Evolutionary conservation across 2,797 vertebrate species (phyloP), one percentile per base, ranked within the genome.

Genomic region (Sebastes vulpes): DNA sequence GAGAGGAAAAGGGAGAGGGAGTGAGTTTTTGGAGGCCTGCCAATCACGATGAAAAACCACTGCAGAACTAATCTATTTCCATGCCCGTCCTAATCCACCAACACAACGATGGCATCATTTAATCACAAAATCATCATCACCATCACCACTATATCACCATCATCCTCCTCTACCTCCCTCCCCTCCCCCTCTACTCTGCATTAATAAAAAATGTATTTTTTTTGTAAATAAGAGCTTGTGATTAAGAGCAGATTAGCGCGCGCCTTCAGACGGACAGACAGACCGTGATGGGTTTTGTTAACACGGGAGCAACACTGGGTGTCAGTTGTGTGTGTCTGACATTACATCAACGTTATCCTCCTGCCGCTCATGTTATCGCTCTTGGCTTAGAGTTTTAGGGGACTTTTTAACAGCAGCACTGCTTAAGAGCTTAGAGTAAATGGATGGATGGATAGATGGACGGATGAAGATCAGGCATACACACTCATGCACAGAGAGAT

Each of bases 1-100:
- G 61, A 57, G 61, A 60, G 52, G 31, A 20, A 61, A 68, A 29
- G 32, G 46, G 42, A 65, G 68, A 56, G 75, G 29, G 84, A 70
- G 83, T 72, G 67, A 83, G 73, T 65, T 93, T 93, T 89, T 96
- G 94, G 95, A 96, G 92, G 79, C 80, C 91, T 93, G 95, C 95
- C 96, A 96, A 85, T 96, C 95, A 94, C 79, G 90, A 95, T 94
- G 92, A 90, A 94, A 94, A 95, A 92, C 83, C 91, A 72, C 87
- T 87, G 92, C 94, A 95, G 94, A 95, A 96, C 94, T 94, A 96
- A 96, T 96, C 93, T 95, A 95, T 96, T 96, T 95, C 92, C 93
- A 95, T 87, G 94, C 90, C 89, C 74, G 87, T 95, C 91, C 90
- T 96, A 96, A 96, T 96, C 95, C 95, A 85, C 68, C 86, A 90